Conservation (phyloP, 1,140 invertebrate species). For the Lysiphlebus fabarum region DNA sequence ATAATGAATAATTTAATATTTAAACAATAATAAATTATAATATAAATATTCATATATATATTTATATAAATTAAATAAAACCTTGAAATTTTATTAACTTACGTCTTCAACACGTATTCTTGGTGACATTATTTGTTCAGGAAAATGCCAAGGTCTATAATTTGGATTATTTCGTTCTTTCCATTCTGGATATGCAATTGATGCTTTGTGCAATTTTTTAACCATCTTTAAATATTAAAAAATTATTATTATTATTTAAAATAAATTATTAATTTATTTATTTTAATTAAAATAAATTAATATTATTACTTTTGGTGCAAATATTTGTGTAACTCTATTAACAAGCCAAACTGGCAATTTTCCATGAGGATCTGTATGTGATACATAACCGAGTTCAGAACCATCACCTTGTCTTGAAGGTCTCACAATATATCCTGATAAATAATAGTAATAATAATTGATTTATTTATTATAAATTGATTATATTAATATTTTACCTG, state of each 20-base stretch:
- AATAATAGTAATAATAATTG: slow-evolving; percentile 1
- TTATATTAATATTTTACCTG: slow-evolving; percentile 41
- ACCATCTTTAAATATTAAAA: slow-evolving; percentile 55
- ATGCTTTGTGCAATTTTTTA: slow-evolving; percentile 77
- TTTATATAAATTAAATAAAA: too few species aligned
- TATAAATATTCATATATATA: too few species aligned
- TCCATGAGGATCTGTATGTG: slow-evolving; percentile 84
- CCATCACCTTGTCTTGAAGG: slow-evolving; percentile 58
- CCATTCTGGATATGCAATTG: slow-evolving; percentile 74
- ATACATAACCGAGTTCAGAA: slow-evolving; percentile 79
- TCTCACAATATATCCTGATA: slow-evolving; percentile 55
- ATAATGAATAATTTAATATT: slow-evolving; percentile 7
- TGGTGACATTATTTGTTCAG: slow-evolving; percentile 75
- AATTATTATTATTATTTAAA: not conserved
- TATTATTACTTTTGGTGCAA: slow-evolving; percentile 73
- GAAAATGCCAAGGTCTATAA: slow-evolving; percentile 82
- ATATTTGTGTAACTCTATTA: slow-evolving; percentile 82
- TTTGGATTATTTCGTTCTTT: slow-evolving; percentile 73
- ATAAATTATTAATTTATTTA: slow-evolving; percentile 5
- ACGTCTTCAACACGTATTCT: slow-evolving; percentile 68
- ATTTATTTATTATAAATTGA: not conserved
- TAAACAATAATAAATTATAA: slow-evolving; percentile 18
- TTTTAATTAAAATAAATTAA: slow-evolving; percentile 24
- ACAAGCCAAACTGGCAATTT: slow-evolving; percentile 85
- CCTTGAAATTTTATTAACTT: slow-evolving; percentile 41